These are phyloP conservation scores for Bacillus rossius DNA, from an alignment of 1,140 invertebrate species.

Conservation along the genomic window DNA sequence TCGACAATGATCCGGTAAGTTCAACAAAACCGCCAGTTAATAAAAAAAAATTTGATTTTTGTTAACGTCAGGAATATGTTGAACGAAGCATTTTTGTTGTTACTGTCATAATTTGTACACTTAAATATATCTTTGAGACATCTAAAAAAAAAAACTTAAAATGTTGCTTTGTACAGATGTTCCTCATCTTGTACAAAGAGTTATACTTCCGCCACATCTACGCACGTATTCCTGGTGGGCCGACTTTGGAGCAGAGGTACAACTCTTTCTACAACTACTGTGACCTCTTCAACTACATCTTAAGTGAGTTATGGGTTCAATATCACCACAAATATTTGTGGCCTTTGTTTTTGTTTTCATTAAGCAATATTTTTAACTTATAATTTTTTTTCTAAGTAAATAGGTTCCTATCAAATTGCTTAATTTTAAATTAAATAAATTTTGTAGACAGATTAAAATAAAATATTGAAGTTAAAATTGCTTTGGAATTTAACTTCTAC, in stretches of 20 bases:
- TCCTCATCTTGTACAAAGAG: constrained; percentile 96
- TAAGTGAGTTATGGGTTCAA: constrained; percentile 15
- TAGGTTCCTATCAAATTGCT: neutral
- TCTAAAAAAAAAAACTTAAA: too few relatives aligned
- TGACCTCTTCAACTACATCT: constrained; percentile 94
- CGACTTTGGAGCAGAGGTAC: constrained; percentile 80
- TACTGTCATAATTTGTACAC: neutral
- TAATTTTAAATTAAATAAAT: neutral
- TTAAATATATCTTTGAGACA: neutral
- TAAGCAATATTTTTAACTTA: neutral
- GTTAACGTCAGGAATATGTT: too few relatives aligned
- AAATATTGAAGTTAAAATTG: too few relatives aligned
- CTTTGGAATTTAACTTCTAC: too few relatives aligned
- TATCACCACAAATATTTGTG: neutral
- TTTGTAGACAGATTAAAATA: neutral
- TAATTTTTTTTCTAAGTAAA: neutral
- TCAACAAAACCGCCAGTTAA: constrained; percentile 4
- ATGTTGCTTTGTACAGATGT: too few relatives aligned
- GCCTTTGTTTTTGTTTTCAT: neutral
- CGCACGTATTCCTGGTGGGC: constrained; percentile 77
- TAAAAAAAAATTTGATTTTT: too few relatives aligned
- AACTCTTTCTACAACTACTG: constrained; percentile 98
- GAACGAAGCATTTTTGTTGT: too few relatives aligned
- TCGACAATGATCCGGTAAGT: constrained; percentile 70
- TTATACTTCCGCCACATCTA: constrained; percentile 97